Percentiles rank a stretch among this genome's conserved stretches.
Evolutionary conservation across 2,113 vertebrate genomes (phyloP).

Genomic region (Phyllostomus hastatus): DNA sequence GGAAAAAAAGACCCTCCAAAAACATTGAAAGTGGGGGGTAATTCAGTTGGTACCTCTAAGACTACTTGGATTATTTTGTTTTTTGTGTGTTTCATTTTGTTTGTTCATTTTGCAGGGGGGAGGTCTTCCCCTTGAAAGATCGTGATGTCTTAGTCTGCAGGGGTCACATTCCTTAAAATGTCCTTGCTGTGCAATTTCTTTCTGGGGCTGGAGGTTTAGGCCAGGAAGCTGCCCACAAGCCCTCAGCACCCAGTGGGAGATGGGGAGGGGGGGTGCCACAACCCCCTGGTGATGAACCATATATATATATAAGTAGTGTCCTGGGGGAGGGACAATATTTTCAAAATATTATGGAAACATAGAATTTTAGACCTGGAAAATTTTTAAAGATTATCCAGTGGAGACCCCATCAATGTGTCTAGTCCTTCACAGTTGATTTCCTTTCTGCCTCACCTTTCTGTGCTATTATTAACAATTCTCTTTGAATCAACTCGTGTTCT

Average conservation of each 20-base stretch:
- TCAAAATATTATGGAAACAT: neutral
- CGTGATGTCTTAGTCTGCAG: slow-evolving; percentile 2
- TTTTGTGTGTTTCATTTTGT: neutral
- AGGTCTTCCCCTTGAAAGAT: neutral
- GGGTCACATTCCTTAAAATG: neutral
- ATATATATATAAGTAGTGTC: neutral
- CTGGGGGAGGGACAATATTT: neutral
- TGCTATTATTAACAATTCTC: slow-evolving; percentile 11
- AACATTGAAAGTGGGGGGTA: neutral
- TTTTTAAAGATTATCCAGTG: neutral
- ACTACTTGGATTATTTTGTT: slow-evolving; percentile 25
- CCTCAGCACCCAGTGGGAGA: neutral
- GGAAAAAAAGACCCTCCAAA: neutral
- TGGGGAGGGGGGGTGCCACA: no score
- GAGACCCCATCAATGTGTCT: neutral
- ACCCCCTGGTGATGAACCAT: neutral
- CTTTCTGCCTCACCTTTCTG: neutral
- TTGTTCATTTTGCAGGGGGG: neutral
- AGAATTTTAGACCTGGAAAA: neutral
- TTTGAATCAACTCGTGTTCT: neutral
- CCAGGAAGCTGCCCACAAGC: neutral
- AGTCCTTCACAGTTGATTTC: neutral
- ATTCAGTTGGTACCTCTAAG: neutral
- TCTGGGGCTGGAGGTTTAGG: neutral
- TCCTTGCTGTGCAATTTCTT: neutral